phyloP scores from a whole-genome alignment of 2,888 invertebrate species.

The Orchestes rusci region DNA sequence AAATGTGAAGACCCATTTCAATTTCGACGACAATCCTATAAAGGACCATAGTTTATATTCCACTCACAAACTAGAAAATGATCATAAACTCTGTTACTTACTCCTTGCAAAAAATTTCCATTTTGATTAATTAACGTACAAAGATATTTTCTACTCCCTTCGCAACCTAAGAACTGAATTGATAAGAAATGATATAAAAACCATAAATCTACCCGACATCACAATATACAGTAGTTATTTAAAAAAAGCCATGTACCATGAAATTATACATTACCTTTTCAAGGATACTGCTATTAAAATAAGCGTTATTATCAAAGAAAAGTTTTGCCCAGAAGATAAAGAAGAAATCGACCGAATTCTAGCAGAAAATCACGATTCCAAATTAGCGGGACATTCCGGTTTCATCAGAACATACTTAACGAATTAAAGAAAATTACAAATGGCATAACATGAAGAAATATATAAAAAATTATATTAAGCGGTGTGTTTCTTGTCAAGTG shows the following conservation, averaged over 20 bases:
- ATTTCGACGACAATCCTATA: background rate
- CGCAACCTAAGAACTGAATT: no score
- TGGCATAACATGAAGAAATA: slow-evolving; percentile 24
- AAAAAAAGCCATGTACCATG: background rate
- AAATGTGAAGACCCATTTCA: background rate
- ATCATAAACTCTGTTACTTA: no score
- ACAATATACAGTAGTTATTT: background rate
- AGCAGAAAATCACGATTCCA: slow-evolving; percentile 25
- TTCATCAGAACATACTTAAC: slow-evolving; percentile 16
- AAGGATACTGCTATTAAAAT: background rate
- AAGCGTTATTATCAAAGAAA: no score
- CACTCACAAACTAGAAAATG: no score
- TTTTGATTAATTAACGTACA: no score
- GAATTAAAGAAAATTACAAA: no score
- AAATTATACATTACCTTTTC: slow-evolving; percentile 1
- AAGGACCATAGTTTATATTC: no score
- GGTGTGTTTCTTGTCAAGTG: slow-evolving; percentile 27
- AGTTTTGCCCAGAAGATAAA: background rate
- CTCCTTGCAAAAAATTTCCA: no score
- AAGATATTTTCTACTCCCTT: no score
- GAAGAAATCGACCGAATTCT: slow-evolving; percentile 21
- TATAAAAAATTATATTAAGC: slow-evolving; percentile 21
- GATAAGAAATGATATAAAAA: no score
- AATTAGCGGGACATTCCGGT: slow-evolving; percentile 20
- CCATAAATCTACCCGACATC: no score